phyloP scores from a whole-genome alignment of 2,888 invertebrate species.

The Dolomedes plantarius region DNA sequence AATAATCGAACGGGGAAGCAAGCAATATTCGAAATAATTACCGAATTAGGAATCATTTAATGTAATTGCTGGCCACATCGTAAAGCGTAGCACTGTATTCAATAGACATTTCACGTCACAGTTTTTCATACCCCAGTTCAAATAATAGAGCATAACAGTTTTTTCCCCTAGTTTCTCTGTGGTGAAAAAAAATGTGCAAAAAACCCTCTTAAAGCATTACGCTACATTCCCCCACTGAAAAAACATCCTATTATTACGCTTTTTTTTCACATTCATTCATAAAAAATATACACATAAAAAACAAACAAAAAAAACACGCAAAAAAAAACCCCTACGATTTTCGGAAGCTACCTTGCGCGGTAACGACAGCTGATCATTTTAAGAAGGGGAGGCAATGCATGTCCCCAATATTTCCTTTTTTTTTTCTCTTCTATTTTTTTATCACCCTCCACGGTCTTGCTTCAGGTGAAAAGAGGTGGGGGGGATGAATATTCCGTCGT shows the following conservation, averaged over 20 bases:
- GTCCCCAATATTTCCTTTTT: background rate
- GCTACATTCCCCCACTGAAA: background rate
- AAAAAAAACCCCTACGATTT: background rate
- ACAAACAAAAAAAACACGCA: too few species aligned
- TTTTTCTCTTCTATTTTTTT: too few species aligned
- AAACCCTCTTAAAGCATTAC: background rate
- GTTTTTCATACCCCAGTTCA: background rate
- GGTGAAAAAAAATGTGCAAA: background rate
- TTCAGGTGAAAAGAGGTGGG: background rate
- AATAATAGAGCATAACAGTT: background rate
- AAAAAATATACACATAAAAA: background rate
- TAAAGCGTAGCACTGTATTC: too few species aligned
- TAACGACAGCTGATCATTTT: conserved; percentile 8
- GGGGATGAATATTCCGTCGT: background rate
- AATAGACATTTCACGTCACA: too few species aligned
- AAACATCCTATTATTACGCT: background rate
- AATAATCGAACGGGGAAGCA: too few species aligned
- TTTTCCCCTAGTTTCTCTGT: background rate
- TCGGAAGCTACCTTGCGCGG: background rate
- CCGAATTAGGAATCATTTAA: too few species aligned
- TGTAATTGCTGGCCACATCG: too few species aligned
- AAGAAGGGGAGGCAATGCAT: background rate
- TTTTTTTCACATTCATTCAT: background rate
- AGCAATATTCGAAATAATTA: too few species aligned
- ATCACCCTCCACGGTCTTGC: background rate